phyloP scores from a whole-genome alignment of 2,888 invertebrate species.

The Sinotaia quadrata region DNA sequence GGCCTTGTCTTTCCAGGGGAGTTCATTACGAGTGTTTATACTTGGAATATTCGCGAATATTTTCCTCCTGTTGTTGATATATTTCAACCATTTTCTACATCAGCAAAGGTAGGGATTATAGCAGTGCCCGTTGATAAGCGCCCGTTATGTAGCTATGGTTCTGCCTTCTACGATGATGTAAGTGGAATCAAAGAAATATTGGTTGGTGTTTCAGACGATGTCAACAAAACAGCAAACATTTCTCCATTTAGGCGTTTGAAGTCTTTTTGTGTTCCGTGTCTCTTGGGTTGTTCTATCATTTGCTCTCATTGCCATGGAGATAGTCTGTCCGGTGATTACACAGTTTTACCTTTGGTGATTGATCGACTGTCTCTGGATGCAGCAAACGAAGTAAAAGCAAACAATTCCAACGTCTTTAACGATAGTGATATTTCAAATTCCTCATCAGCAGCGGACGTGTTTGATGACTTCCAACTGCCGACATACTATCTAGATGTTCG shows the following conservation, averaged over 20 bases:
- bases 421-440: background rate
- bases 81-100: background rate
- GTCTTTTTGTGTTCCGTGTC: slow-evolving; percentile 17
- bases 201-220: slow-evolving; percentile 7
- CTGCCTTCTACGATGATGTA: slow-evolving; percentile 29
- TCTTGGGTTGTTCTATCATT: background rate
- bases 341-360: background rate
- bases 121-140: slow-evolving; percentile 20
- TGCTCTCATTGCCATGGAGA: background rate
- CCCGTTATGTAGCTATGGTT: slow-evolving; percentile 31
- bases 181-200: slow-evolving; percentile 32
- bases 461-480: slow-evolving; percentile 14
- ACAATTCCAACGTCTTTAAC: background rate
- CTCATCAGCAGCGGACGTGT: background rate
- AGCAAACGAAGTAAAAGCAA: background rate
- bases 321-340: background rate
- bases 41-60: slow-evolving; percentile 12
- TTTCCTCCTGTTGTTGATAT: background rate
- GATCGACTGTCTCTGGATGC: slow-evolving; percentile 4
- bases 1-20: slow-evolving; percentile 1
- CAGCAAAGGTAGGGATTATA: slow-evolving; percentile 6
- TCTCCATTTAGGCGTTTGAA: background rate
- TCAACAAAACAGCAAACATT: slow-evolving; percentile 14
- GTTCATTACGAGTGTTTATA: slow-evolving; percentile 1
- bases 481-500: slow-evolving; percentile 48